Conservation (phyloP, 2,797 vertebrate genomes). For the Ptychadena robeensis region DNA sequence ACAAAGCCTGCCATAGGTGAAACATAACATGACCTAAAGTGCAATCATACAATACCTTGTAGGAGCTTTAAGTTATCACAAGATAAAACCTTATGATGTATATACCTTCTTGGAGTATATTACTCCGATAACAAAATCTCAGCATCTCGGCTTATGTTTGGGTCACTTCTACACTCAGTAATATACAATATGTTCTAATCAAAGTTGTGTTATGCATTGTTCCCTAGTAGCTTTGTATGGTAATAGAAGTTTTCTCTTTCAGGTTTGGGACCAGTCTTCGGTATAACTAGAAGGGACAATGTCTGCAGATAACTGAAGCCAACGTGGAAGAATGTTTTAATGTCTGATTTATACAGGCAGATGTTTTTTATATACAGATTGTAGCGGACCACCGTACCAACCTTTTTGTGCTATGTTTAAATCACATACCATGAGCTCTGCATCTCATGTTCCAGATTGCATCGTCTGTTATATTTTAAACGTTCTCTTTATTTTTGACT, state of each 20-base stretch:
- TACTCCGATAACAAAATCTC: too few relatives aligned
- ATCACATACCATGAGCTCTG: constrained; percentile 22
- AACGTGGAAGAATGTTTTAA: constrained; percentile 21
- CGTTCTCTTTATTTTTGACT: neutral
- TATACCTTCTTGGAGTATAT: too few relatives aligned
- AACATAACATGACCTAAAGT: too few relatives aligned
- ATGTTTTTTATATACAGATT: constrained; percentile 54
- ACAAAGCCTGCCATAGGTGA: too few relatives aligned
- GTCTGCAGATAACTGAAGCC: constrained; percentile 22
- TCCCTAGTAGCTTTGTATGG: too few relatives aligned
- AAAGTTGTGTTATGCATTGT: too few relatives aligned
- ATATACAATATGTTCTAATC: too few relatives aligned
- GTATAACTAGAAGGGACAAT: constrained; percentile 77
- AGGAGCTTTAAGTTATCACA: too few relatives aligned
- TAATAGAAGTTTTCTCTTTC: constrained; percentile 37
- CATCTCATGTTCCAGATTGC: neutral
- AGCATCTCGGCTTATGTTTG: too few relatives aligned
- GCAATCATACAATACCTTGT: too few relatives aligned
- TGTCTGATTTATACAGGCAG: constrained; percentile 42
- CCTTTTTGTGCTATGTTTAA: constrained; percentile 38
- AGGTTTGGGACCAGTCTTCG: constrained; percentile 99
- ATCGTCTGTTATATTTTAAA: constrained; percentile 1
- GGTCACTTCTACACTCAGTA: too few relatives aligned
- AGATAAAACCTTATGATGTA: too few relatives aligned
- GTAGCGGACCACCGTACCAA: constrained; percentile 44